Evolutionary conservation across 2,888 invertebrate species (phyloP), one percentile per base, ranked within the genome.

Genomic region (Orgyia antiqua): DNA sequence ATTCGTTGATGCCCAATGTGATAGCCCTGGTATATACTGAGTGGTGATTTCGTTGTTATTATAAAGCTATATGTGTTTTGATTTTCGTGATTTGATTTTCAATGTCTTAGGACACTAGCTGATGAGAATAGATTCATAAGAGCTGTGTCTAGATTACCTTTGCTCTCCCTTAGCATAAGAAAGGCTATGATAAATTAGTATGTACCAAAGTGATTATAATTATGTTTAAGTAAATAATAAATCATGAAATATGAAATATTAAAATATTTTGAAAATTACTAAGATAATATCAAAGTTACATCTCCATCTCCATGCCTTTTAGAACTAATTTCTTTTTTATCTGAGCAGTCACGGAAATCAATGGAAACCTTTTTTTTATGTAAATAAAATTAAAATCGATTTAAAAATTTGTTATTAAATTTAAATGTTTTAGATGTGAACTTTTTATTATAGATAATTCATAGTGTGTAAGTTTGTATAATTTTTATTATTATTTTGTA

Each of bases 201-300:
- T 59, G 66, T 75, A 80, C 79, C 79, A 78, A 80, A 78, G 79
- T 74, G 69, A 68, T 65, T 62, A 64, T 67, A 65, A n/a, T 63
- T 68, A 53, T 51, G 39, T 61, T 39, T 54, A 49, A 51, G 41
- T 62, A 58, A 58, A 54, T 45, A 4, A 15, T 15, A 29, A 54
- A 60, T 49, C 50, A 51, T 52, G 40, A 37, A 12, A 37, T 45
- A 47, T 39, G 4, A 15, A 15, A 15, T 15, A 15, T 4, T 15
- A 15, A 15, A 4, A 15, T 15, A n/a, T 51, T 67, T n/a, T n/a
- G n/a, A n/a, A n/a, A n/a, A 64, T 57, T 43, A 44, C 58, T 77
- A 71, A 71, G 78, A 78, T 71, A 71, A 76, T 79, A 79, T 70
- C 58, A 65, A 57, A 65, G 57, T 63, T 69, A 66, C 67, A 69